A percentile compares a stretch with the other conserved stretches of the same genome.
phyloP scores from a whole-genome alignment of 1,140 invertebrate species.

The Caenorhabditis briggsae region DNA sequence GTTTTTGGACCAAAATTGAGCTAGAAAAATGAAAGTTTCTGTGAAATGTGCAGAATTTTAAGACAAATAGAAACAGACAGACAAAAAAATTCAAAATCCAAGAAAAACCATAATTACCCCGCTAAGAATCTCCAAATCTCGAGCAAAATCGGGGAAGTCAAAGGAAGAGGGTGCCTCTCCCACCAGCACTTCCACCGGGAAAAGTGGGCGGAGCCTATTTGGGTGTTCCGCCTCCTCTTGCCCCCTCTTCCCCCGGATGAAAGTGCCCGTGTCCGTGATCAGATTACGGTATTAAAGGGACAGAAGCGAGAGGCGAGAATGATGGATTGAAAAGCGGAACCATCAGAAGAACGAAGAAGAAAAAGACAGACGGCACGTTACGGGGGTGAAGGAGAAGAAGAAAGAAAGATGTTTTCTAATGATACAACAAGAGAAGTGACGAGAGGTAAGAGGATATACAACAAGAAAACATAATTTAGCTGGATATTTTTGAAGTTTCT shows the following conservation, averaged over 20 bases:
- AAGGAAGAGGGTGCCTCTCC: background rate
- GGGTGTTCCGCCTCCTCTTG: background rate
- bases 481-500: too few relatives aligned
- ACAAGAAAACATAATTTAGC: background rate
- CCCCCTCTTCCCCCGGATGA: background rate
- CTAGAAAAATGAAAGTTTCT: too few relatives aligned
- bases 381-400: background rate
- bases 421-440: background rate
- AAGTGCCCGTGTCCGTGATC: constrained; percentile 6
- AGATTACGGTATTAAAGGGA: constrained; percentile 52
- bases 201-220: background rate
- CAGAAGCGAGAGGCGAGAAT: constrained; percentile 7
- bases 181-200: background rate
- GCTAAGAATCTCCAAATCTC: too few relatives aligned
- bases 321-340: constrained; percentile 24
- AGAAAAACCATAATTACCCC: too few relatives aligned
- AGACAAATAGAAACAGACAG: too few relatives aligned
- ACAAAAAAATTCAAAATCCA: too few relatives aligned
- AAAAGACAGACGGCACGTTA: background rate
- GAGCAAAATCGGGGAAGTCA: background rate
- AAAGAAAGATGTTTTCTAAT: constrained; percentile 29
- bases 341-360: background rate
- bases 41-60: too few relatives aligned
- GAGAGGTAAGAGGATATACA: background rate
- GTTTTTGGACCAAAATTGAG: too few relatives aligned